Base-by-base conservation (phyloP, 2,888 invertebrate genomes). In the Patella ulyssiponensis region DNA sequence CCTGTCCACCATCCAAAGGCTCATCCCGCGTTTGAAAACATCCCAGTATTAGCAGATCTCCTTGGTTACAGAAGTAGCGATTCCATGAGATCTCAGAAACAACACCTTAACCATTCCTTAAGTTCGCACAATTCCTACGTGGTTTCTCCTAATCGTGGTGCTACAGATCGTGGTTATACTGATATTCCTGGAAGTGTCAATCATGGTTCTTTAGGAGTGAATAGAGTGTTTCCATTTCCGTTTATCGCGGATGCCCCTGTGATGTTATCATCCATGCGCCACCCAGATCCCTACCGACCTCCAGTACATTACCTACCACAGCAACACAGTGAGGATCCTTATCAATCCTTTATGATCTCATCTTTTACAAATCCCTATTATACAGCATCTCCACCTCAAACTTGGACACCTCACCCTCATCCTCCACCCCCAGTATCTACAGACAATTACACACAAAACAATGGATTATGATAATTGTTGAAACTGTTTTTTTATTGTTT, bases 341-440 rank as follows among this genome's bases (percentile, higher is more conserved):
- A 86, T 76, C 86, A 88, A 76, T 85, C 87, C 3, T 76, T 86
- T 56, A 73, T 83, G 56, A 85, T 87, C 23, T 84, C 88, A 12
- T 86, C 87, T 7, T 80, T 88, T 12, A 83, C 80, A 78, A 88
- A 88, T 74, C 88, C 87, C 0, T 88, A 86, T 73, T 87, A 82
- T 80, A 56, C 83, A 53, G 71, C 84, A 51, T 76, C 84, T 4
- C 53, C 81, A 44, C 73, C 81, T 23, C 64, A 64, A 64, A 12
- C 64, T n/a, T 64, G 64, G 64, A 20, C 64, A 23, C 23, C 64
- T 11, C 64, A 64, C 44, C 44, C 44, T 0, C 44, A 44, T 9
- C 44, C 44, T 4, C 44, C 44, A 44, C 44, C 44, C 7, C 44
- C 44, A 44, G 44, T 44, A 9, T 4, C 44, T 44, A 44, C 44